phyloP scores from a whole-genome alignment of 1,140 invertebrate genomes.

The Cyrtorhinus lividipennis region DNA sequence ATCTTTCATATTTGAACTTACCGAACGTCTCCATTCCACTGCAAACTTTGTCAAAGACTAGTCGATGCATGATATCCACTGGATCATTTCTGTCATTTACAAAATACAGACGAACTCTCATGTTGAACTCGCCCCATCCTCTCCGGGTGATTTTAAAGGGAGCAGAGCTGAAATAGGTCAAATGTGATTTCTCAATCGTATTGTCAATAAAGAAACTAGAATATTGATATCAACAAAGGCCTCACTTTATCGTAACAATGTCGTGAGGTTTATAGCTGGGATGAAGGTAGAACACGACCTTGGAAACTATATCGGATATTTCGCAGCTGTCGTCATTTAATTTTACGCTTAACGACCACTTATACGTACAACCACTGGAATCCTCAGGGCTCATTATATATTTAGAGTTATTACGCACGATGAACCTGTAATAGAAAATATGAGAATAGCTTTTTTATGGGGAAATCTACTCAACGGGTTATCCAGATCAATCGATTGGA shows the following conservation, averaged over 20 bases:
- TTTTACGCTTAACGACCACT: background rate
- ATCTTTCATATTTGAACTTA: background rate
- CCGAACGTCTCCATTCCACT: slow-evolving; percentile 2
- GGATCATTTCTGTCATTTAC: background rate
- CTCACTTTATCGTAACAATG: background rate
- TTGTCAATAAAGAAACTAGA: background rate
- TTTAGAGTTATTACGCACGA: background rate
- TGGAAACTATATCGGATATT: background rate
- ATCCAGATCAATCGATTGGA: too few relatives aligned
- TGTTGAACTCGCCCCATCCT: background rate
- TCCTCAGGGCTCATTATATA: background rate
- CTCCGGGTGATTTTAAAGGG: background rate
- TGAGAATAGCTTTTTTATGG: background rate
- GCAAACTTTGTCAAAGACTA: background rate
- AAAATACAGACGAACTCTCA: background rate
- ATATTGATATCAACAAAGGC: background rate
- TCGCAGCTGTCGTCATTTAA: background rate
- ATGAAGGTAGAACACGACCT: background rate
- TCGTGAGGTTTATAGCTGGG: background rate
- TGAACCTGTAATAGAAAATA: background rate
- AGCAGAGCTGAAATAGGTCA: background rate
- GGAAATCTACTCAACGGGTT: too few relatives aligned
- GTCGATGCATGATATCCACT: background rate
- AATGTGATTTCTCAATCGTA: background rate
- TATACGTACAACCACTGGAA: background rate